These are phyloP conservation scores for Sciurus vulgaris DNA, from an alignment of 2,797 vertebrate genomes.

Conservation along the genomic window DNA sequence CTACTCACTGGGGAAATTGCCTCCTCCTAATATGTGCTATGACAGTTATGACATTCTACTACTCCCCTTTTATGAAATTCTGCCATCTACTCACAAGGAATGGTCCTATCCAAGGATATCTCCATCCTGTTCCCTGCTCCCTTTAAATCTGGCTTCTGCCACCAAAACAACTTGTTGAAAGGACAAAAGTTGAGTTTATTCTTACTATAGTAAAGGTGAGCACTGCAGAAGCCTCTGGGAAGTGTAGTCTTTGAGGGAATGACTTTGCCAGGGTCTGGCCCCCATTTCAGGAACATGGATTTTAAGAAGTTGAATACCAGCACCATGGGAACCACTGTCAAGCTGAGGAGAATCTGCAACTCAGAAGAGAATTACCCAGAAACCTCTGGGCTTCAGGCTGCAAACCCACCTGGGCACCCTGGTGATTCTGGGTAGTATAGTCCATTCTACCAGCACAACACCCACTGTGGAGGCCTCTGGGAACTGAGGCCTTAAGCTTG, in stretches of 20 bases:
- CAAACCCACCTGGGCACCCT: not conserved
- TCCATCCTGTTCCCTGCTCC: not conserved
- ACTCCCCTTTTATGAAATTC: not conserved
- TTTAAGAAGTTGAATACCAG: not conserved
- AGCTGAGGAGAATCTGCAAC: not conserved
- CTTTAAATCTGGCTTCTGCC: not conserved
- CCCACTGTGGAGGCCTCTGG: not conserved
- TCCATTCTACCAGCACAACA: not conserved
- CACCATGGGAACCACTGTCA: too few species aligned
- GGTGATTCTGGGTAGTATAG: not conserved
- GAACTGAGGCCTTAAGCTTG: not conserved
- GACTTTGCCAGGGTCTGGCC: not conserved
- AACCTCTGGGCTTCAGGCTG: too few species aligned
- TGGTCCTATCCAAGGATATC: not conserved
- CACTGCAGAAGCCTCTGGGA: not conserved
- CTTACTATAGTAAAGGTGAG: not conserved
- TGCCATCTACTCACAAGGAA: not conserved
- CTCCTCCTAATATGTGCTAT: not conserved
- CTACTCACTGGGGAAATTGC: not conserved
- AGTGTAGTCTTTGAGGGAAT: not conserved
- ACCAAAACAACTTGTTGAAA: not conserved
- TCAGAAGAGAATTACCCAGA: not conserved
- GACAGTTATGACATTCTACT: not conserved
- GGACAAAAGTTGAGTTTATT: not conserved
- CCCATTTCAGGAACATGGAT: not conserved